Evolutionary conservation across 2,113 vertebrate species (phyloP), one percentile per base, ranked within the genome.

Genomic region (Gallinago undulata): DNA sequence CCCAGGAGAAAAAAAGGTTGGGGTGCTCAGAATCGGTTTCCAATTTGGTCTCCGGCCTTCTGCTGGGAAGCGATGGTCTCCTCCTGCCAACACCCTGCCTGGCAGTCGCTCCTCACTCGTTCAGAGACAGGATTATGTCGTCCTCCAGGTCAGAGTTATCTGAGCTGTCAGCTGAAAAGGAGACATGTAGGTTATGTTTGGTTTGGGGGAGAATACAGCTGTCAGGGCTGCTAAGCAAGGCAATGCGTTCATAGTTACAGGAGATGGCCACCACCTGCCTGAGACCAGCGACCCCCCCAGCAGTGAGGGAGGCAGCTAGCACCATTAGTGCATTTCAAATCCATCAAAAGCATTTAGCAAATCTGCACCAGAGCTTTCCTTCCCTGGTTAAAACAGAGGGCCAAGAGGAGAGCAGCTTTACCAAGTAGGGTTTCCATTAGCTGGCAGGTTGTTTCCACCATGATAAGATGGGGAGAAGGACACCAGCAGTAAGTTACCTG

Each of bases 111-210:
- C 74, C 90, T 98, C 98, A 98, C 93, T 98, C 98, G 5, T 98
- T 98, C 96, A 98, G 97, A 89, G 99, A 99, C 90, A 99, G 98
- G 96, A 99, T 99, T 97, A 99, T 99, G 98, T 99, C 99, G 67
- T 99, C 99, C 98, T 99, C 99, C 96, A 99, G 97, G 98, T 99
- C 99, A 2, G 99, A 99, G 98, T 99, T 99, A 97, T 99, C 99
- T 0, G 99, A 99, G 98, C 99, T 99, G 98, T 99, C 99, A 28
- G 99, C 98, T 99, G 97, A 73, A 97, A 98, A 87, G 95, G 95
- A 87, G 77, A 97, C 90, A 97, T 23, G 6, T 17, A 25, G 80
- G 94, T 98, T 90, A 96, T 3, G 51, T 76, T 33, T 63, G 89
- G 55, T 53, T 45, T 73, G 70, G 37, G 48, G 55, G 30, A 90